phyloP scores from a whole-genome alignment of 2,113 vertebrate species.

The Steatornis caripensis region DNA sequence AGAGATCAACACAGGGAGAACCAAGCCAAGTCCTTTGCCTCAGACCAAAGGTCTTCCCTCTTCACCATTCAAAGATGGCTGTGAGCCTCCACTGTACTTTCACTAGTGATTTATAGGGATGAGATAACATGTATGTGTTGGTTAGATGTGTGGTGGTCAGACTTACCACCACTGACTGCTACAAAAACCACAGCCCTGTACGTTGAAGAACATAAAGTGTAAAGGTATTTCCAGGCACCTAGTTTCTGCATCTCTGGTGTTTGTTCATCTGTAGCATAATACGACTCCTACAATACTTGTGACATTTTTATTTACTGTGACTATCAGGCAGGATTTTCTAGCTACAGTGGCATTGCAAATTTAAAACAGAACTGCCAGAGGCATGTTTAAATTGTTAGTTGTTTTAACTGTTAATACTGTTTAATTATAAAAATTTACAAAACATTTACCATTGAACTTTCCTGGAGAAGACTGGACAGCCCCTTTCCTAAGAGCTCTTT shows the following conservation, averaged over 20 bases:
- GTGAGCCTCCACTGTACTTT: background rate
- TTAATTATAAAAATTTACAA: slow-evolving; percentile 4
- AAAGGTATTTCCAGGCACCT: background rate
- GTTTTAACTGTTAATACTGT: background rate
- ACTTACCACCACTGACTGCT: background rate
- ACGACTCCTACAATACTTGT: background rate
- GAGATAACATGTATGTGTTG: background rate
- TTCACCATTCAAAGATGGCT: background rate
- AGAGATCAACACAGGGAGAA: background rate
- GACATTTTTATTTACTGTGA: background rate
- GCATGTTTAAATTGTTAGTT: background rate
- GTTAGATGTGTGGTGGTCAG: background rate
- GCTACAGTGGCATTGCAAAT: background rate
- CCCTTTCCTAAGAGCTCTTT: background rate
- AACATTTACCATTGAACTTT: background rate
- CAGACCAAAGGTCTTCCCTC: background rate
- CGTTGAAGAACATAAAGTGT: background rate
- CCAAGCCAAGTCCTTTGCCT: background rate
- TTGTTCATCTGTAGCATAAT: background rate
- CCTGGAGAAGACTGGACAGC: background rate
- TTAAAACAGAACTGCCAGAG: background rate
- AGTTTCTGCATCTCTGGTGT: background rate
- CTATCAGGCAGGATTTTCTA: background rate
- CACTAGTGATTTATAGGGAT: background rate
- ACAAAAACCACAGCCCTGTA: background rate